Conservation (phyloP, 2,113 vertebrate species). For the Onychorhynchus coronatus region DNA sequence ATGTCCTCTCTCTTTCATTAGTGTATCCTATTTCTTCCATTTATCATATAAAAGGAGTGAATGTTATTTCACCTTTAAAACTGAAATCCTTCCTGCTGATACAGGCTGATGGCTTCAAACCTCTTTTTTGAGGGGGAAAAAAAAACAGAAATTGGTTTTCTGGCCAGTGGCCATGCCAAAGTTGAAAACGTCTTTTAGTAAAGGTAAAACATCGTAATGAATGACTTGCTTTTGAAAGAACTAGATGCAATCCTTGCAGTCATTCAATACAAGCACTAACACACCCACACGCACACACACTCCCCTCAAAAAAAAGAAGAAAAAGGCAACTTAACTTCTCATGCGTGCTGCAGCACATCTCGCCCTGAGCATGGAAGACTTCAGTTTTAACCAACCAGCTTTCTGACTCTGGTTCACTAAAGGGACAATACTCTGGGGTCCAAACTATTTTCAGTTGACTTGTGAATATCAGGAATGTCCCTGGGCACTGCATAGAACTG, state of each 20-base stretch:
- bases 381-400: conserved; percentile 29
- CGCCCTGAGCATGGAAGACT: neutral
- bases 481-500: neutral
- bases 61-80: conserved; percentile 76
- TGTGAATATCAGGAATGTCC: neutral
- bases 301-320: neutral
- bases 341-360: neutral
- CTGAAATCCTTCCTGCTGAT: conserved; percentile 74
- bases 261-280: conserved; percentile 54
- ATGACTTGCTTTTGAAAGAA: conserved; percentile 68
- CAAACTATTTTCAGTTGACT: neutral
- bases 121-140: neutral
- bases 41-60: conserved; percentile 74
- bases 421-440: neutral
- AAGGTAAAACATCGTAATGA: conserved; percentile 68
- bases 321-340: conserved; percentile 14
- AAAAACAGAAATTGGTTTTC: conserved; percentile 76
- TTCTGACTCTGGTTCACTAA: conserved; percentile 3
- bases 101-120: conserved; percentile 65
- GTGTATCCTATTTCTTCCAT: conserved; percentile 77
- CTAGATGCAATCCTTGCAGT: conserved; percentile 63
- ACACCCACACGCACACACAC: conserved; percentile 11
- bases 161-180: conserved; percentile 74
- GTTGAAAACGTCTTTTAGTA: conserved; percentile 71
- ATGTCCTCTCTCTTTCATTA: conserved; percentile 66